Evolutionary conservation across 2,888 invertebrate genomes (phyloP).

Genomic region (Pardosa pseudoannulata): DNA sequence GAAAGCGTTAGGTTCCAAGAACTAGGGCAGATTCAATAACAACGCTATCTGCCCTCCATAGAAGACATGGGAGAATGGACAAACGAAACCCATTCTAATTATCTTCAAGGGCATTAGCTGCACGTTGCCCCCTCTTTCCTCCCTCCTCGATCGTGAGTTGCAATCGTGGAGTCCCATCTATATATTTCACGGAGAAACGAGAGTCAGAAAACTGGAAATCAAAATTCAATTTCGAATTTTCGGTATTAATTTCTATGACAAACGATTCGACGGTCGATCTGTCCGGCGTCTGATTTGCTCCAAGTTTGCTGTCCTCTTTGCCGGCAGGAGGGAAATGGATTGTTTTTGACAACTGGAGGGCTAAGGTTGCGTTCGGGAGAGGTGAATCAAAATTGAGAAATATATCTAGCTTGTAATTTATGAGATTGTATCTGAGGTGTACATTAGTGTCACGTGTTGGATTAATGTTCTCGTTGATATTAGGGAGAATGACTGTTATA

Average conservation of each 20-base stretch:
- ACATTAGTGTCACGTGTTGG: too few relatives aligned
- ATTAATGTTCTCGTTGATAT: too few relatives aligned
- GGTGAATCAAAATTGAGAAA: too few relatives aligned
- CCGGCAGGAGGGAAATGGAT: not conserved
- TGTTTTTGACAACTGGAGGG: too few relatives aligned
- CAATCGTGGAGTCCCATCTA: not conserved
- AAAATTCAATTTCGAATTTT: not conserved
- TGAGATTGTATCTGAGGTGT: too few relatives aligned
- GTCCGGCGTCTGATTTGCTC: not conserved
- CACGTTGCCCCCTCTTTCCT: not conserved
- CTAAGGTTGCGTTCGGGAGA: too few relatives aligned
- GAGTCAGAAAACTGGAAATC: not conserved
- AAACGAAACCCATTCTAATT: constrained; percentile 40
- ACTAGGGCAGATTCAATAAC: too few relatives aligned
- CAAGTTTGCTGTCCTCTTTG: not conserved
- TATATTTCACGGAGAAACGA: not conserved
- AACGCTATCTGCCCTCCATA: too few relatives aligned
- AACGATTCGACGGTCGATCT: not conserved
- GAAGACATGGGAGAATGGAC: not conserved
- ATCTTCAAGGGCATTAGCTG: constrained; percentile 13
- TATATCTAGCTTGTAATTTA: too few relatives aligned
- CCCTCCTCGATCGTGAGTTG: too few relatives aligned
- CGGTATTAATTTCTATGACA: constrained; percentile 4
- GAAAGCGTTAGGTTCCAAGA: too few relatives aligned
- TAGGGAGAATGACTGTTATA: too few relatives aligned